A percentile compares a stretch with the other conserved stretches of the same genome.
These are phyloP conservation scores for Disparrhopalites patrizii DNA, from an alignment of 2,888 invertebrate genomes.

Conservation along the genomic window DNA sequence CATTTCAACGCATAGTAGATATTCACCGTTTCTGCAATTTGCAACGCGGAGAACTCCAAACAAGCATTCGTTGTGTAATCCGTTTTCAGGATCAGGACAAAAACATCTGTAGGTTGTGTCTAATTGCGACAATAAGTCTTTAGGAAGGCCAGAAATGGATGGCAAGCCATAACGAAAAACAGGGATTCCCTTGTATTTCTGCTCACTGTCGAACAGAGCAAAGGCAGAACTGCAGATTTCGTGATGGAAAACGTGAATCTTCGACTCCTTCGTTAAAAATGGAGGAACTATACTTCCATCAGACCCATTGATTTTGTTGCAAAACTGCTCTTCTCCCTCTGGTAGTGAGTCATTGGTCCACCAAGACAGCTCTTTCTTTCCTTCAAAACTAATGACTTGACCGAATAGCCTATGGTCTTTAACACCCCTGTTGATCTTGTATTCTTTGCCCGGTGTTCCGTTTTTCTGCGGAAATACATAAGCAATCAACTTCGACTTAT, in stretches of 20 bases:
- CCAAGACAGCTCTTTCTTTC: slow-evolving; percentile 10
- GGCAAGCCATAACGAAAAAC: slow-evolving; percentile 31
- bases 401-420: slow-evolving; percentile 30
- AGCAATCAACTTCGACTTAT: too few species aligned
- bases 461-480: slow-evolving; percentile 21
- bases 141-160: too few species aligned
- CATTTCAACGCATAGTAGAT: too few species aligned
- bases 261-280: slow-evolving; percentile 49
- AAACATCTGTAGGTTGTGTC: too few species aligned
- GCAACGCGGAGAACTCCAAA: too few species aligned
- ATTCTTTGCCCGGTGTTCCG: slow-evolving; percentile 12
- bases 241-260: slow-evolving; percentile 50
- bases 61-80: too few species aligned
- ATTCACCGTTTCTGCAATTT: too few species aligned
- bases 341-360: slow-evolving; percentile 27
- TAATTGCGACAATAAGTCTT: too few species aligned
- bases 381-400: slow-evolving; percentile 30
- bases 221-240: slow-evolving; percentile 50
- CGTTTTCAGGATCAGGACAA: too few species aligned
- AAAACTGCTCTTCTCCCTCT: slow-evolving; percentile 39
- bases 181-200: slow-evolving; percentile 29
- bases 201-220: slow-evolving; percentile 27
- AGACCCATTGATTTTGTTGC: slow-evolving; percentile 50
- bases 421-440: slow-evolving; percentile 17
- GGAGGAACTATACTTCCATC: slow-evolving; percentile 52